Base-by-base conservation (phyloP, 2,888 invertebrate genomes). In the Drosophila fungiperda region DNA sequence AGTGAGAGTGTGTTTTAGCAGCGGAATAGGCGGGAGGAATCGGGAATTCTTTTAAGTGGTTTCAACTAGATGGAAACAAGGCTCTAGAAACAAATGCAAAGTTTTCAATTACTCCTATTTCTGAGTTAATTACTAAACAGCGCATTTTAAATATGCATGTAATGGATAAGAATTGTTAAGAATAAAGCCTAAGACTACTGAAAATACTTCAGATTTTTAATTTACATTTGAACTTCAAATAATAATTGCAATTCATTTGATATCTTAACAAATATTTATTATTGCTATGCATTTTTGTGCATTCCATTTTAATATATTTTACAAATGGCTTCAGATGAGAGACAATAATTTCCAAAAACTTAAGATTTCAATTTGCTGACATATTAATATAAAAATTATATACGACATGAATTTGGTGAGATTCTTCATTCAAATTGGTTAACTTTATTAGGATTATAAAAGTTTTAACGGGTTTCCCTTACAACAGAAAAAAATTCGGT, bases 51-150 rank as follows among this genome's bases (percentile, higher is more conserved):
- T 48, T 69, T 38, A 70, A 70, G 70, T 55, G 62, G 33, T 35
- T 42, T 49, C 15, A 45, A 17, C 53, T 48, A 32, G 66, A 42
- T 52, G 64, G 23, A 17, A 23, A n/a, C 7, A 48, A 49, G 48
- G 26, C 33, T 5, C 38, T 6, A 9, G 35, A 29, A 29, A 42
- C 48, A 73, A 42, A 48, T 66, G 71, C 36, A 40, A 49, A 65
- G 66, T 65, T 73, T 58, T 73, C 58, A 73, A 59, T 66, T 73
- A 72, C 50, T 48, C 35, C 40, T 12, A 33, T 23, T 32, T 29
- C 36, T 9, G 42, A 42, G 40, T 63, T 71, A 71, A 62, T 63
- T 45, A 64, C 33, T 35, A 64, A 64, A 42, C 9, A 71, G n/a
- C n/a, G 29, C 26, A 48, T 38, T 17, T 54, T n/a, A 40, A 55